phyloP scores from a whole-genome alignment of 92 coral and sea anemone species.

The Siderastrea radians region DNA sequence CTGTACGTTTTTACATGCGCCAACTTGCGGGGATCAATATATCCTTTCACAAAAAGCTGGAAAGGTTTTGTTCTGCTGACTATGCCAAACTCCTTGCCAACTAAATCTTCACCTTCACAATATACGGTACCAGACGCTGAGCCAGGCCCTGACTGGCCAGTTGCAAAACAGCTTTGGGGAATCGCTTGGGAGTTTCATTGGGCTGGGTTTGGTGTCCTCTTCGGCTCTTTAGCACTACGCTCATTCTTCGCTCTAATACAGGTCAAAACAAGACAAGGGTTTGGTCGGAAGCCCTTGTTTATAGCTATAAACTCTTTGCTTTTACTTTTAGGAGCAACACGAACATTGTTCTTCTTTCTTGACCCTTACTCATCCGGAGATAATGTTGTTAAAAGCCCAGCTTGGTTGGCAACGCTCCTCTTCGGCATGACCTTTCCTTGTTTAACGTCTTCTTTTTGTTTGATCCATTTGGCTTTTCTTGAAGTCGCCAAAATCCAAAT shows the following conservation, averaged over 20 bases:
- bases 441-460: constrained; percentile 80
- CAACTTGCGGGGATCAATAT: too few relatives aligned
- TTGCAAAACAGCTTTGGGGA: constrained; percentile 83
- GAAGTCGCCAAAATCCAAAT: constrained; percentile 75
- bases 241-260: constrained; percentile 59
- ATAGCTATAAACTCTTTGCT: constrained; percentile 71
- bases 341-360: constrained; percentile 70
- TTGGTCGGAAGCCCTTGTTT: constrained; percentile 58
- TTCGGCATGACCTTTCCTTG: constrained; percentile 84
- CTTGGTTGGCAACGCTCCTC: constrained; percentile 34
- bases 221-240: constrained; percentile 67
- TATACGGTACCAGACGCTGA: constrained; percentile 64
- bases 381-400: constrained; percentile 53
- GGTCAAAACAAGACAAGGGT: constrained; percentile 13
- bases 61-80: background rate
- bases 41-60: background rate
- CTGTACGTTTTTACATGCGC: too few relatives aligned
- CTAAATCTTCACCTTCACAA: background rate
- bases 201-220: constrained; percentile 79
- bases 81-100: background rate
- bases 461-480: constrained; percentile 82
- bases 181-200: constrained; percentile 86
- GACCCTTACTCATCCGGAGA: constrained; percentile 77
- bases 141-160: constrained; percentile 91
- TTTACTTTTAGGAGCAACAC: constrained; percentile 63